Evolutionary conservation across 2,113 vertebrate genomes (phyloP).

Genomic region (Forbesichthys papilliferus): DNA sequence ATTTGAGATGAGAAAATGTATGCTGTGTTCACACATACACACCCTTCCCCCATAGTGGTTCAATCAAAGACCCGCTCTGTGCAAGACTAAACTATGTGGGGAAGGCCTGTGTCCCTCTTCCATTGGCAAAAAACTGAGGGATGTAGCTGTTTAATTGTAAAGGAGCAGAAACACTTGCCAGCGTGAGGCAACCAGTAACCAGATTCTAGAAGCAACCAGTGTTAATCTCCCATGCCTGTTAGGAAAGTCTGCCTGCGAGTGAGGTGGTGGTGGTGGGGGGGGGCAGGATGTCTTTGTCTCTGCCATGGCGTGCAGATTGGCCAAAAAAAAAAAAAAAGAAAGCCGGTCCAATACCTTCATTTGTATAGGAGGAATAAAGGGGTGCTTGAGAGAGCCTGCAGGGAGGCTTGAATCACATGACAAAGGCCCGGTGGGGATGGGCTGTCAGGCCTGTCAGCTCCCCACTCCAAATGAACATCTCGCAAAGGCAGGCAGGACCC

Average conservation of each 20-base stretch:
- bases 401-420: constrained; percentile 89
- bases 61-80: constrained; percentile 27
- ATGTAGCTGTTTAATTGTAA: constrained; percentile 74
- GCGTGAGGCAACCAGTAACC: constrained; percentile 66
- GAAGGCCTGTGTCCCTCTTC: constrained; percentile 60
- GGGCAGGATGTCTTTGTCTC: constrained; percentile 75
- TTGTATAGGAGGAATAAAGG: constrained; percentile 76
- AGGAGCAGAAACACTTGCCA: constrained; percentile 71
- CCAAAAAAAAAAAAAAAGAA: constrained; percentile 61
- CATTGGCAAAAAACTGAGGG: constrained; percentile 53
- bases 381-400: constrained; percentile 72
- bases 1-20: constrained; percentile 10
- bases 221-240: constrained; percentile 80
- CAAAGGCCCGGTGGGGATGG: constrained; percentile 89
- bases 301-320: constrained; percentile 76
- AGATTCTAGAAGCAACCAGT: constrained; percentile 77
- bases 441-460: constrained; percentile 96
- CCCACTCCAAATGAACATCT: constrained; percentile 97
- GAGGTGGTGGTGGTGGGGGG: constrained; percentile 43
- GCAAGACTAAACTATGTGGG: constrained; percentile 48
- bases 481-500: constrained; percentile 82
- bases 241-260: constrained; percentile 70
- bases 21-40: constrained; percentile 24
- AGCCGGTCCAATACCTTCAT: constrained; percentile 76
- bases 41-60: constrained; percentile 43